A percentile compares a stretch with the other conserved stretches of the same genome.
These are phyloP conservation scores for Bungarus multicinctus DNA, from an alignment of 2,113 vertebrate species.

Conservation along the genomic window DNA sequence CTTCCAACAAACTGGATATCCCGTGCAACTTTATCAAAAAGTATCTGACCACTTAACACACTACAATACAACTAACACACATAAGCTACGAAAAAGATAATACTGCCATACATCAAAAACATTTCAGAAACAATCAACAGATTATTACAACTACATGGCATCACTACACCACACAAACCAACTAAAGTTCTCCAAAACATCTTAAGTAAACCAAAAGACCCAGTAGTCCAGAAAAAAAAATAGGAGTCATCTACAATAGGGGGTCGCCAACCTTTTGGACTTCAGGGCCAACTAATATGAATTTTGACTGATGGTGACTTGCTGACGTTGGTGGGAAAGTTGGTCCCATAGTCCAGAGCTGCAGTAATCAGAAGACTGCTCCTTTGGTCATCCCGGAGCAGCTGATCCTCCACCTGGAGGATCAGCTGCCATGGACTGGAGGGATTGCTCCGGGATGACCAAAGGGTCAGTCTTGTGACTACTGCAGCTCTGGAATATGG, in stretches of 20 bases:
- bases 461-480: too few relatives aligned
- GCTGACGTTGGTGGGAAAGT: too few relatives aligned
- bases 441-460: too few relatives aligned
- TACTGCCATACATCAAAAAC: not conserved
- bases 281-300: too few relatives aligned
- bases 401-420: too few relatives aligned
- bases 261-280: too few relatives aligned
- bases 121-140: not conserved
- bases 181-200: not conserved
- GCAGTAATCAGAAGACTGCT: too few relatives aligned
- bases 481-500: too few relatives aligned
- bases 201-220: not conserved
- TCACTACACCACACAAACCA: not conserved
- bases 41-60: not conserved
- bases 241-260: not conserved
- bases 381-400: too few relatives aligned
- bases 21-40: not conserved
- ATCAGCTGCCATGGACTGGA: too few relatives aligned
- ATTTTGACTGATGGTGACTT: too few relatives aligned
- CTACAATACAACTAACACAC: not conserved
- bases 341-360: too few relatives aligned
- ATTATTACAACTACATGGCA: not conserved
- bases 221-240: not conserved
- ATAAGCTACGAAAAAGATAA: not conserved
- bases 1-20: not conserved